A percentile compares a stretch with the other conserved stretches of the same genome.
phyloP scores from a whole-genome alignment of 2,113 vertebrate species.

The Eclectus roratus region DNA sequence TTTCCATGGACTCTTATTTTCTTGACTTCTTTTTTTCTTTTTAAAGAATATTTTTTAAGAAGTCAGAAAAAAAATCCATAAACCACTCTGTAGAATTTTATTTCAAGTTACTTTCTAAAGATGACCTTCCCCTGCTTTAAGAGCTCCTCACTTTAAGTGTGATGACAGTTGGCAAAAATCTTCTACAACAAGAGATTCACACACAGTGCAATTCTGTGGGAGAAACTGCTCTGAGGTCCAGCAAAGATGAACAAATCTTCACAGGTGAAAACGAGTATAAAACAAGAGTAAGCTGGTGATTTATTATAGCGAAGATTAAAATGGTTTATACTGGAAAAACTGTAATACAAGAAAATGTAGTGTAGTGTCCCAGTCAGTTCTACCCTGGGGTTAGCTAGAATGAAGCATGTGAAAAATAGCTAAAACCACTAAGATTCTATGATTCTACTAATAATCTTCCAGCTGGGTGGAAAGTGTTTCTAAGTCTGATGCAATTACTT shows the following conservation, averaged over 20 bases:
- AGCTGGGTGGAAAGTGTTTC: not conserved
- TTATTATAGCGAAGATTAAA: conserved; percentile 21
- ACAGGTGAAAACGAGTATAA: not conserved
- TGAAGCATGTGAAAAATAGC: not conserved
- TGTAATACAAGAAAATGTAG: not conserved
- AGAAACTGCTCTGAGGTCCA: conserved; percentile 2
- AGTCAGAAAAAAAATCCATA: not conserved
- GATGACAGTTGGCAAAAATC: not conserved
- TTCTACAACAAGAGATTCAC: not conserved
- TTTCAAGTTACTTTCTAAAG: not conserved
- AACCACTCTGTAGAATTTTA: not conserved
- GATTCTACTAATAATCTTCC: not conserved
- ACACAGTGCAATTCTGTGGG: not conserved
- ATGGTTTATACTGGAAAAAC: conserved; percentile 11
- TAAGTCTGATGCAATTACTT: not conserved
- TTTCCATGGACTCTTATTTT: not conserved
- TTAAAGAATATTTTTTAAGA: not conserved
- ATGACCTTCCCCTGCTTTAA: not conserved
- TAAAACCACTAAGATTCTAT: not conserved
- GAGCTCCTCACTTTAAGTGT: not conserved
- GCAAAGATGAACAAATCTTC: conserved; percentile 31
- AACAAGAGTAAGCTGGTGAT: not conserved
- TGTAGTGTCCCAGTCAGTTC: not conserved
- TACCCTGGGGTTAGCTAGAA: not conserved
- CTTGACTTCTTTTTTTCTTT: not conserved